These are phyloP conservation scores for Centropus unirufus DNA, from an alignment of 2,113 vertebrate species.

Conservation along the genomic window DNA sequence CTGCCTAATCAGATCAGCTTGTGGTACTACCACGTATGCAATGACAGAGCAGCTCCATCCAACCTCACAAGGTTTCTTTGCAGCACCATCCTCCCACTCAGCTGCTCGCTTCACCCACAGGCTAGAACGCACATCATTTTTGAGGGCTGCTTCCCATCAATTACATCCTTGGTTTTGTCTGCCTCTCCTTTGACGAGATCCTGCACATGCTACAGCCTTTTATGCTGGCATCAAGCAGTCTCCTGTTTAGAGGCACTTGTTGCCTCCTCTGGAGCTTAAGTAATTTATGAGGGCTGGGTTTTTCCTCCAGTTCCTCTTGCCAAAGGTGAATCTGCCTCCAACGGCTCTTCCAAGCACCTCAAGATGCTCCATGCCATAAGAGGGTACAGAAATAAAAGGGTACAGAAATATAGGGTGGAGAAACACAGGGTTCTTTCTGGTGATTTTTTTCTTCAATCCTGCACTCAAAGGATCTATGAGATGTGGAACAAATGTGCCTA, in stretches of 20 bases:
- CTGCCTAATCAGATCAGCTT: not conserved
- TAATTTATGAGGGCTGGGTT: not conserved
- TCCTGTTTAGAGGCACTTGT: not conserved
- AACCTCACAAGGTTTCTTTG: not conserved
- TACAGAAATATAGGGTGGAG: not conserved
- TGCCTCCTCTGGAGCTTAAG: not conserved
- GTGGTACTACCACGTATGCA: not conserved
- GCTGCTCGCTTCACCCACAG: not conserved
- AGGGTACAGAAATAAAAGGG: too few relatives aligned
- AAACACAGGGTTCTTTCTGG: not conserved
- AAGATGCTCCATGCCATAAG: not conserved
- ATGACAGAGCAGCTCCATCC: not conserved
- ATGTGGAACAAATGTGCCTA: not conserved
- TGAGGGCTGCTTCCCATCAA: not conserved
- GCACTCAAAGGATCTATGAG: not conserved
- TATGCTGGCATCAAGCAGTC: not conserved
- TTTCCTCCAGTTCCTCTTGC: not conserved
- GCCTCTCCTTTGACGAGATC: not conserved
- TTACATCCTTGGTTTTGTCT: not conserved
- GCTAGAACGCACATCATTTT: not conserved
- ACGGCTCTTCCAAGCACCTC: not conserved
- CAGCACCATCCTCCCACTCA: not conserved
- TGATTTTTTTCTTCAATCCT: not conserved
- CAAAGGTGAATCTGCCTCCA: not conserved
- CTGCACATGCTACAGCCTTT: not conserved